Evolutionary conservation across 2,888 invertebrate genomes (phyloP).

Genomic region (Phengaris arion): DNA sequence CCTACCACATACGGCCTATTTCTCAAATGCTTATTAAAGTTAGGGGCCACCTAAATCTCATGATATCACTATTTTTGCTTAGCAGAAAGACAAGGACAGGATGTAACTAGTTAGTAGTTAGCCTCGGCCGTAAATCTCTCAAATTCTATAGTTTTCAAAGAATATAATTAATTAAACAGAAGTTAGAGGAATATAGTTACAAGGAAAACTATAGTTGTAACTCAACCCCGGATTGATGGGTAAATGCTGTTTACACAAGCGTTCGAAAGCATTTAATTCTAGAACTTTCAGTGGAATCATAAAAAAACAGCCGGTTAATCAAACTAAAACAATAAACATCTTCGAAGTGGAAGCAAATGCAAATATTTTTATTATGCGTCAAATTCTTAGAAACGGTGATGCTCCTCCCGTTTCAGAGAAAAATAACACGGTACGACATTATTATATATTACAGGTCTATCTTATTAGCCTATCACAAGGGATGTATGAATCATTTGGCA

Average conservation of each 20-base stretch:
- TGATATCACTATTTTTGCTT: too few species aligned
- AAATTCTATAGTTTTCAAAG: too few species aligned
- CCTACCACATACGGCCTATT: too few species aligned
- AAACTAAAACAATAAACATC: slow-evolving; percentile 15
- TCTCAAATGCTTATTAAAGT: too few species aligned
- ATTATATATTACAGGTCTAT: background rate
- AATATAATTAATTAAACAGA: too few species aligned
- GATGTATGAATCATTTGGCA: too few species aligned
- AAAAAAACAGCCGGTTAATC: background rate
- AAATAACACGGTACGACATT: background rate
- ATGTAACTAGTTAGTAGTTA: too few species aligned
- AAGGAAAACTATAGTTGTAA: too few species aligned
- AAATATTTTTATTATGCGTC: slow-evolving; percentile 23
- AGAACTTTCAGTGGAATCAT: background rate
- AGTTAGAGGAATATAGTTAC: too few species aligned
- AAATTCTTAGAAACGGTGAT: background rate
- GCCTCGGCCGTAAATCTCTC: too few species aligned
- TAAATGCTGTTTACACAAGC: background rate
- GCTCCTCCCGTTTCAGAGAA: background rate
- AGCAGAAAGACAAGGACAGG: too few species aligned
- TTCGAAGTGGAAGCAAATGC: background rate
- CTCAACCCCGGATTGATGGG: background rate
- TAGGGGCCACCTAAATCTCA: too few species aligned
- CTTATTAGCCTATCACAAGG: background rate
- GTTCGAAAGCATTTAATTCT: background rate